Evolutionary conservation across 1,140 invertebrate species (phyloP), one percentile per base, ranked within the genome.

Genomic region (Megalonaias nervosa): DNA sequence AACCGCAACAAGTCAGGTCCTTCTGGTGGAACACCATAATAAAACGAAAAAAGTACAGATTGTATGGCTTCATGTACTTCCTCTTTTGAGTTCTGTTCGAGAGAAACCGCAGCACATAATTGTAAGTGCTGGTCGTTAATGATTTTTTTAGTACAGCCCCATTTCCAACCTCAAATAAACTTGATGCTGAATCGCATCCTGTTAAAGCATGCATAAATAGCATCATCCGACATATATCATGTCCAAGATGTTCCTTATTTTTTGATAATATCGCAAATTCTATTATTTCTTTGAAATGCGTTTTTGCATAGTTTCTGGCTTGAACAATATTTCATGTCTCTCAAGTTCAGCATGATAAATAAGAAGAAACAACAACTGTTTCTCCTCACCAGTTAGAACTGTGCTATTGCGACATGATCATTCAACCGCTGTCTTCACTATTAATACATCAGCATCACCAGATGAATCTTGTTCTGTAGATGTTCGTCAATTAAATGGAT

Each of bases 391-490:
- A 21, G 82, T 65, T n/a, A 81, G 71, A 16, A 78, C 65, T 21
- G 75, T 71, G 17, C 11, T 13, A 57, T 55, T 14, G n/a, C 61
- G 16, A 15, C 67, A 17, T 26, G 81, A 59, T 13, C 16, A 31
- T 61, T 62, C 23, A 9, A 77, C 60, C 16, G 74, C 80, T 15
- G 82, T 80, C 21, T 71, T 60, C 5, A 75, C 80, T 73, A 84
- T 84, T 17, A 81, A 61, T 9, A 71, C 23, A 73, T 84, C 82
- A 56, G 80, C 82, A 72, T 84, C 80, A 12, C 16, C 75, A 56
- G 48, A 23, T 76, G 77, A 66, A 71, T 81, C 12, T 69, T 57
- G 57, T 73, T 59, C 60, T 57, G 31, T 1, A 84, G 70, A 15
- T 70, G 38, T 17, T 67, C 60, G 17, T 67, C 72, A 31, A 82